Evolutionary conservation across 2,888 invertebrate genomes (phyloP).

Genomic region (Parnassius apollo): DNA sequence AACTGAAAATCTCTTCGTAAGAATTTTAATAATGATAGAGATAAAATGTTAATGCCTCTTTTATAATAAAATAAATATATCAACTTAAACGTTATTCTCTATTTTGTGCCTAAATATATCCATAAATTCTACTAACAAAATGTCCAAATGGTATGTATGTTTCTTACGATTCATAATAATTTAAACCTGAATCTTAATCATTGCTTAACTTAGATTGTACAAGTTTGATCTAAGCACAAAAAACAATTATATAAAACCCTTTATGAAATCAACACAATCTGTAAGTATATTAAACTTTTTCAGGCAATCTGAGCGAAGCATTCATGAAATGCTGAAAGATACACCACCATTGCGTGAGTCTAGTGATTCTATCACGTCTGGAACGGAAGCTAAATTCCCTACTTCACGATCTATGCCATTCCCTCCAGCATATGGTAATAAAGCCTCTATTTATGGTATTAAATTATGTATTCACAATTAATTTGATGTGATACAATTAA

Average conservation of each 20-base stretch:
- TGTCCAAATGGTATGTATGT: conserved; percentile 66
- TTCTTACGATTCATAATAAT: not conserved
- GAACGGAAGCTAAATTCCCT: conserved; percentile 85
- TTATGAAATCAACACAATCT: too few species aligned
- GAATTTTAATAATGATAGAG: too few species aligned
- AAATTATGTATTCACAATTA: too few species aligned
- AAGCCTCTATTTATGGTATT: too few species aligned
- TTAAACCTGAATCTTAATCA: too few species aligned
- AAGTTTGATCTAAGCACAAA: too few species aligned
- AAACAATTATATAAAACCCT: too few species aligned
- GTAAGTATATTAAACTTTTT: not conserved
- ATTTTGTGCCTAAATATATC: not conserved
- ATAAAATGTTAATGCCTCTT: conserved; percentile 15
- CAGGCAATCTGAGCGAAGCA: conserved; percentile 84
- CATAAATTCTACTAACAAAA: conserved; percentile 36
- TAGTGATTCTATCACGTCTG: conserved; percentile 87
- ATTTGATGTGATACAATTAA: too few species aligned
- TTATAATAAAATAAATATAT: not conserved
- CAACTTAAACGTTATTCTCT: not conserved
- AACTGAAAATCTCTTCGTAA: not conserved
- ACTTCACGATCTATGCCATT: conserved; percentile 86
- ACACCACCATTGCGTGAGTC: conserved; percentile 89
- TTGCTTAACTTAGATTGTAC: too few species aligned
- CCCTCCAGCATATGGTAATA: conserved; percentile 83
- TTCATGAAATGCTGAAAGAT: conserved; percentile 93